Evolutionary conservation across 2,797 vertebrate species (phyloP), one percentile per base, ranked within the genome.

Genomic region (Dendrocincla tyrannina): DNA sequence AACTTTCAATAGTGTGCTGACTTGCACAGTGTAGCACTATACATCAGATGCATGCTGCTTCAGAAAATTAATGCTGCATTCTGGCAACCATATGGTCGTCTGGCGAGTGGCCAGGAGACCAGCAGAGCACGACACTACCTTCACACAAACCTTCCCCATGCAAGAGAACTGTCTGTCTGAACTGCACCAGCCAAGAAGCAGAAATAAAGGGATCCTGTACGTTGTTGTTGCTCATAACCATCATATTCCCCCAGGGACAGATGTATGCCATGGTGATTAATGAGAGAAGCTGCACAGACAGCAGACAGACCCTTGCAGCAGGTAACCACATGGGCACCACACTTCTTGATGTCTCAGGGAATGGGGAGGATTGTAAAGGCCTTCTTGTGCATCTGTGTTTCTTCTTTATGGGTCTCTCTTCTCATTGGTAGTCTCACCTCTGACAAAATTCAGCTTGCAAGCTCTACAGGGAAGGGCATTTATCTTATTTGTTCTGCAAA

Each of bases 401-500:
- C 85, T 77, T 59, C 60, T 66, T n/a, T 19, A 58, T 19, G 19
- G 41, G 13, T 49, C 37, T 50, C 17, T 72, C 55, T 47, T 67
- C 60, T 9, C 33, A 25, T 16, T 42, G 68, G 39, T 75, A 42
- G n/a, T 80, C 47, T 66, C 72, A 67, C 32, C 60, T 69, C 44
- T 9, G 35, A 88, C 39, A 85, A 93, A 92, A 77, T 56, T 39
- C 7, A 82, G 37, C 28, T 75, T 68, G 75, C 67, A 75, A 88
- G 16, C 52, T 89, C 68, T 79, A 42, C 1, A 1, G 49, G 53
- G 75, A 91, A 96, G n/a, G 78, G 32, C 52, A 60, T 88, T 91
- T 89, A 80, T 88, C 41, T 79, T 79, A 73, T 74, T 94, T 93
- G 89, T 78, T 78, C 95, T 84, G 85, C 52, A 81, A 91, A 94